phyloP scores from a whole-genome alignment of 2,797 vertebrate genomes.

The Pelobates cultripes region DNA sequence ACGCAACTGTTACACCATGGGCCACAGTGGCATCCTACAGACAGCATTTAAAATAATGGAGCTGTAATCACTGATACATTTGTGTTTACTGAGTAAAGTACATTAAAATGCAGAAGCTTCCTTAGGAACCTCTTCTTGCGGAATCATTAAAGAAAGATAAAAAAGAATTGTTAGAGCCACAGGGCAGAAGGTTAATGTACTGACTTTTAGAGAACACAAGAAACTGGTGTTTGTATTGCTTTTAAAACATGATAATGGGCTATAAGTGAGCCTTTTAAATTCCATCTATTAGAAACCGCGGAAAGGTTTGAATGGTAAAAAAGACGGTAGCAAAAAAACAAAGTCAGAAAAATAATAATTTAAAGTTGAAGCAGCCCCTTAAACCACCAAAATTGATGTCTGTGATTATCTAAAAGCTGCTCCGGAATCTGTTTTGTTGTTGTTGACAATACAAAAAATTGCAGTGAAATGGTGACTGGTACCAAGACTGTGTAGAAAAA shows the following conservation, averaged over 20 bases:
- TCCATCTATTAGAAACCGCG: not conserved
- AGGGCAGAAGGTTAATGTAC: not conserved
- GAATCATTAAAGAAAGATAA: not conserved
- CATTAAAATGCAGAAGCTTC: not conserved
- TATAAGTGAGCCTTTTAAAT: not conserved
- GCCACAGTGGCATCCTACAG: no score
- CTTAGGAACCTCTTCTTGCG: not conserved
- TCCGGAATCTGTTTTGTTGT: no score
- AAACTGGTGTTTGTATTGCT: not conserved
- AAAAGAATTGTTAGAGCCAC: not conserved
- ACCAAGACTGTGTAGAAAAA: no score
- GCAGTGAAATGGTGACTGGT: no score
- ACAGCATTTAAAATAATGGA: conserved; percentile 1
- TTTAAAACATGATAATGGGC: not conserved
- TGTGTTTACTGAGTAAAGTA: not conserved
- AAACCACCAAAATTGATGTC: no score
- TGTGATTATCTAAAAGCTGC: no score
- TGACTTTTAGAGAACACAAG: not conserved
- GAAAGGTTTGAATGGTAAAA: not conserved
- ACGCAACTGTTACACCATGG: no score
- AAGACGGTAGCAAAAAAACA: no score
- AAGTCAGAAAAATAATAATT: not conserved
- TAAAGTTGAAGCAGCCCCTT: no score
- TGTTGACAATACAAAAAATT: no score
- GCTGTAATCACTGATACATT: not conserved